Conservation (phyloP, 2,113 vertebrate genomes). For the Amazona vittata region DNA sequence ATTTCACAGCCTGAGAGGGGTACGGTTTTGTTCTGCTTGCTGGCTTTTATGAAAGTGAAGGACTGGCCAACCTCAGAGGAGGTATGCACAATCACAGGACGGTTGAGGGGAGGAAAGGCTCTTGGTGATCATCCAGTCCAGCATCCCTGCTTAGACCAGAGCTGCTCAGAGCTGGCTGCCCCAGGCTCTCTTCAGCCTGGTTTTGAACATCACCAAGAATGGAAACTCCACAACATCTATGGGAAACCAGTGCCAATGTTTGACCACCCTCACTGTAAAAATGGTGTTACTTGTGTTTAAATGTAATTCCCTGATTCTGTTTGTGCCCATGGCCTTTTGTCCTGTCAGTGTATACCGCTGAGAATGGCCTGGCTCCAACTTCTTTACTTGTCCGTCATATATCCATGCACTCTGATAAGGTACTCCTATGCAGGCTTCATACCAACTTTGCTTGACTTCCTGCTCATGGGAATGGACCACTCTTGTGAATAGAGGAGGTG, state of each 20-base stretch:
- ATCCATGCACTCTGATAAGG: rapidly evolving
- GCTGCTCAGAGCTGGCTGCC: neutral
- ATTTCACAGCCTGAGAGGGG: neutral
- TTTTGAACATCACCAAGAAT: neutral
- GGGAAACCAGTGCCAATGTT: neutral
- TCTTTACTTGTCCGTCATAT: neutral
- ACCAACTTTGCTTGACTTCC: neutral
- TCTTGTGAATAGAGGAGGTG: neutral
- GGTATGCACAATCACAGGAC: neutral
- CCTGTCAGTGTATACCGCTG: neutral
- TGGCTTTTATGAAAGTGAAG: neutral
- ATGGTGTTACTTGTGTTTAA: neutral
- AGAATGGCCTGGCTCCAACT: neutral
- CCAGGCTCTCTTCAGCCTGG: neutral
- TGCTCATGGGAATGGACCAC: neutral
- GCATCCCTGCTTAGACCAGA: neutral
- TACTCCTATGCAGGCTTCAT: neutral
- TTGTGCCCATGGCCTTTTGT: neutral
- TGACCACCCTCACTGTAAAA: neutral
- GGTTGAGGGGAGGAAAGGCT: neutral
- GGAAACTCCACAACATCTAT: neutral
- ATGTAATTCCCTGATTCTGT: neutral
- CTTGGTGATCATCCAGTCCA: neutral
- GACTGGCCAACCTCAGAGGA: neutral
- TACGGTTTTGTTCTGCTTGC: neutral